Percentiles rank a stretch among this genome's conserved stretches.
Evolutionary conservation across 1,140 invertebrate species (phyloP).

Genomic region (Apis cerana): DNA sequence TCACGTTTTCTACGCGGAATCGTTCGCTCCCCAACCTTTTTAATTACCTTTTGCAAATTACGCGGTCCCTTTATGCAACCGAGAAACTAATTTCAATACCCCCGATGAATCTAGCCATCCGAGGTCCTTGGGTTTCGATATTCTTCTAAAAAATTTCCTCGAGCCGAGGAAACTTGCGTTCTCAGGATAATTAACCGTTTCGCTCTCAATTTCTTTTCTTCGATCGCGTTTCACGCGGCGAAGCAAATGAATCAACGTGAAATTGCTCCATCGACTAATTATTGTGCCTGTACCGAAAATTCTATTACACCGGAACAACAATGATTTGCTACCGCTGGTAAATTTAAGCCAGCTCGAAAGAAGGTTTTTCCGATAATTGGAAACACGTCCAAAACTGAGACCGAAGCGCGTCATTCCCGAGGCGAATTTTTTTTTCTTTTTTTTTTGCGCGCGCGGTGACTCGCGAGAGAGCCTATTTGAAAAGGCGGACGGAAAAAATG

Average conservation of each 20-base stretch:
- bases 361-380: conserved; percentile 33
- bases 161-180: neutral
- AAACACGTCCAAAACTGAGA: neutral
- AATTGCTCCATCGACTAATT: neutral
- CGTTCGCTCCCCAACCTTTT: neutral
- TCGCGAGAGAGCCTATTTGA: neutral
- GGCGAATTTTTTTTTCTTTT: neutral
- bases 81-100: conserved; percentile 6
- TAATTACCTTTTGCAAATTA: conserved; percentile 25
- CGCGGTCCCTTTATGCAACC: neutral
- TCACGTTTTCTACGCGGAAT: neutral
- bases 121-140: neutral
- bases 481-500: conserved; percentile 4
- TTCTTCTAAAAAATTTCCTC: neutral
- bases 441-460: neutral
- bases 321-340: neutral
- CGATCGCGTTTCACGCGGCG: neutral
- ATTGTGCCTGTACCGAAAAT: neutral
- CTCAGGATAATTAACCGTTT: neutral
- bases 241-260: neutral
- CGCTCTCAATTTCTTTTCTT: neutral
- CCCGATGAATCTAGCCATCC: neutral
- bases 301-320: neutral
- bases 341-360: neutral
- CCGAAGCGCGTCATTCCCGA: too few relatives aligned